phyloP scores from a whole-genome alignment of 1,140 invertebrate genomes.

The Drosophila simulans region DNA sequence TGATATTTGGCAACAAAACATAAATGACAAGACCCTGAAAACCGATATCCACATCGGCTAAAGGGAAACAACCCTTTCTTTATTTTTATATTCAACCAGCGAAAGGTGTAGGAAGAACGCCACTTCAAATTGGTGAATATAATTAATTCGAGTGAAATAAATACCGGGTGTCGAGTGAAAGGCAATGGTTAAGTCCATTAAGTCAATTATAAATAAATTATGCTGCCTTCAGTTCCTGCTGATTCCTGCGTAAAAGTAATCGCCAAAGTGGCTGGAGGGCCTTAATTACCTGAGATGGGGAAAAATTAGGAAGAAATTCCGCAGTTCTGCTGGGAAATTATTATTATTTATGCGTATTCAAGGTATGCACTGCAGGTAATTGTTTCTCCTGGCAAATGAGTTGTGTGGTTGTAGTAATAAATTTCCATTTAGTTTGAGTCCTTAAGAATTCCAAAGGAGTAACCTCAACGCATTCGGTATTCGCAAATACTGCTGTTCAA shows the following conservation, averaged over 20 bases:
- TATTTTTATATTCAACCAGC: neutral
- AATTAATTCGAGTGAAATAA: conserved; percentile 67
- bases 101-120: conserved; percentile 16
- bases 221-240: conserved; percentile 42
- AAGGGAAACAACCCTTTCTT: neutral
- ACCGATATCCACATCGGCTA: conserved; percentile 48
- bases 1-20: conserved; percentile 49
- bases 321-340: conserved; percentile 51
- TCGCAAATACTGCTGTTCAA: conserved; percentile 57
- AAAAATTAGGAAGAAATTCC: neutral
- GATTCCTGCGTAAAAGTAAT: conserved; percentile 49
- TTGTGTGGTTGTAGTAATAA: conserved; percentile 50
- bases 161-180: conserved; percentile 24
- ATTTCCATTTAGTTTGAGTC: conserved; percentile 27
- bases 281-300: conserved; percentile 46
- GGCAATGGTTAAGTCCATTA: conserved; percentile 60
- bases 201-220: conserved; percentile 82
- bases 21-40: conserved; percentile 57
- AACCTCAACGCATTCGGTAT: conserved; percentile 36
- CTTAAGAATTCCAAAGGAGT: conserved; percentile 2
- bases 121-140: conserved; percentile 63
- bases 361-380: conserved; percentile 45
- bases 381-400: conserved; percentile 53
- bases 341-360: conserved; percentile 69
- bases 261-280: conserved; percentile 29